Conservation (phyloP, 2,113 vertebrate species). For the Xiphophorus hellerii region DNA sequence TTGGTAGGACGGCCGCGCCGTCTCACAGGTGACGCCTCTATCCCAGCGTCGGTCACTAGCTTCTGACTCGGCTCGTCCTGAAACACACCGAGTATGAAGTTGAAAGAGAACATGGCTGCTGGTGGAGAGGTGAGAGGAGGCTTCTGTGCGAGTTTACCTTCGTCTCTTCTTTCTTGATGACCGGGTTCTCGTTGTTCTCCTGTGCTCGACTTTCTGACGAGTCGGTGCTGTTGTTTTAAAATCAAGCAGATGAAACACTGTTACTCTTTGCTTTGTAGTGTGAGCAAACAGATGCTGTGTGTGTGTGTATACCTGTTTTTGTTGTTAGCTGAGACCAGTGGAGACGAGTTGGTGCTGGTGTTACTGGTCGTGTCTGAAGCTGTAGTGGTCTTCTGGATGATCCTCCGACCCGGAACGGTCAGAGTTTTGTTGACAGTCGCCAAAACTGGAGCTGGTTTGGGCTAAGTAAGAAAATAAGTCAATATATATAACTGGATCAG, state of each 20-base stretch:
- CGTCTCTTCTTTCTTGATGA: slow-evolving; percentile 86
- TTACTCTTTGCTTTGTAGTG: neutral
- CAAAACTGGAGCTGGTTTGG: slow-evolving; percentile 91
- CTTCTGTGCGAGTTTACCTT: slow-evolving; percentile 76
- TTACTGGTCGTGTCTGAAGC: slow-evolving; percentile 87
- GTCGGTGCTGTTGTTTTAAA: slow-evolving; percentile 79
- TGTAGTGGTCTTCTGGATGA: slow-evolving; percentile 85
- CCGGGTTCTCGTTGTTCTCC: slow-evolving; percentile 96
- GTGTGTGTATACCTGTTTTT: slow-evolving; percentile 85
- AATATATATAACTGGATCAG: too few species aligned
- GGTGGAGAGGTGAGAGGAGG: neutral
- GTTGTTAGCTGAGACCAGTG: slow-evolving; percentile 85
- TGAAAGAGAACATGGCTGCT: neutral
- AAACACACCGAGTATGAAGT: neutral
- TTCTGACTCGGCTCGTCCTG: slow-evolving; percentile 71
- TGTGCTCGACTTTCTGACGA: slow-evolving; percentile 88
- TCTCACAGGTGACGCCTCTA: slow-evolving; percentile 76
- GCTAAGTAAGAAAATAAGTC: slow-evolving; percentile 65
- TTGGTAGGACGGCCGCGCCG: slow-evolving; percentile 80
- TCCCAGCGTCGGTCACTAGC: slow-evolving; percentile 48
- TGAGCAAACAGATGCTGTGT: neutral
- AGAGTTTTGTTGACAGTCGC: slow-evolving; percentile 95
- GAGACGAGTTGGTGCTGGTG: slow-evolving; percentile 86
- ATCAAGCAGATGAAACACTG: neutral
- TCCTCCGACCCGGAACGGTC: slow-evolving; percentile 90